Evolutionary conservation across 1,140 invertebrate species (phyloP).

Genomic region (Neotoxoptera formosana): DNA sequence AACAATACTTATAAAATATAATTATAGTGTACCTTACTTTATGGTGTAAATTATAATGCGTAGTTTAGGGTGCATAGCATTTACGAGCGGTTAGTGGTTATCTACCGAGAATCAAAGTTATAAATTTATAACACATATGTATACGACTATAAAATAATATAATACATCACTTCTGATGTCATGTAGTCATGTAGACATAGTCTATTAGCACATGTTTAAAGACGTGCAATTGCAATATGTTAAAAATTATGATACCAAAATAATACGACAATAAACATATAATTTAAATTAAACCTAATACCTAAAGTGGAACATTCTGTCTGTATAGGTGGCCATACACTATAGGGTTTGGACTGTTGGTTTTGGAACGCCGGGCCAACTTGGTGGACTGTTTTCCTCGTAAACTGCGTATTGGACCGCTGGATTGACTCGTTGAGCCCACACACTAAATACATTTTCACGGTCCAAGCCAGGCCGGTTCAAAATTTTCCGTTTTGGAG

Average conservation of each 20-base stretch:
- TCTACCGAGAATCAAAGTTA: neutral
- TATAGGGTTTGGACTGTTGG: no score
- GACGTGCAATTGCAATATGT: neutral
- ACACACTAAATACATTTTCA: no score
- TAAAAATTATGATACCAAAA: neutral
- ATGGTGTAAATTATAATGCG: neutral
- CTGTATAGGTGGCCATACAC: neutral
- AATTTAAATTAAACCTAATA: neutral
- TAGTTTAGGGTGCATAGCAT: neutral
- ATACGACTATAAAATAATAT: neutral
- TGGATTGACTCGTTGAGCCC: no score
- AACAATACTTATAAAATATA: neutral
- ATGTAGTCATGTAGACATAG: neutral
- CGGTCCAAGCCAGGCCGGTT: no score
- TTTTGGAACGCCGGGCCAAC: neutral
- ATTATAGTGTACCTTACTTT: neutral
- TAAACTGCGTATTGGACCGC: neutral
- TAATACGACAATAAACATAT: neutral
- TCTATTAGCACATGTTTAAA: neutral
- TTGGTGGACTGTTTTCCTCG: neutral
- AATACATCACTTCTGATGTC: neutral
- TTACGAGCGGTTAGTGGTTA: neutral
- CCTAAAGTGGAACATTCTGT: neutral
- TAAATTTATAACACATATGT: neutral
- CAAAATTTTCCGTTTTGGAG: no score